These are phyloP conservation scores for Drosophila mojavensis DNA, from an alignment of 1,140 invertebrate genomes.

Conservation along the genomic window DNA sequence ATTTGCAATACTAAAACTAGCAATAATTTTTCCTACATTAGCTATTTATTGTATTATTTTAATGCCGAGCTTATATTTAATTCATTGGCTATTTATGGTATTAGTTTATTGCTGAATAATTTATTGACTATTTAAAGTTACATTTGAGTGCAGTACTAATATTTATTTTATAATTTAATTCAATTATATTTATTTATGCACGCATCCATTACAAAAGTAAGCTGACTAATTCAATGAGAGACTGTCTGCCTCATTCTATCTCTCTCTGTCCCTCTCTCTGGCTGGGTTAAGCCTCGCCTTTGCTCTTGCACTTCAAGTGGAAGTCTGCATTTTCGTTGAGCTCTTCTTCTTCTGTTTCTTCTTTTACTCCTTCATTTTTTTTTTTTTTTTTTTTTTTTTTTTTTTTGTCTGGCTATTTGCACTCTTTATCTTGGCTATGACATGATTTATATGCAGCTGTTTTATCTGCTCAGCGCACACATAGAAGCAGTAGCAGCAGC, in stretches of 20 bases:
- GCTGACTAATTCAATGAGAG: conserved; percentile 38
- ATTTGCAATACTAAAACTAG: too few species aligned
- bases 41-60: too few species aligned
- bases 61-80: too few species aligned
- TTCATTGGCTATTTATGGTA: too few species aligned
- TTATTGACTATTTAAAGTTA: too few species aligned
- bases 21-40: too few species aligned
- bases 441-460: conserved; percentile 78
- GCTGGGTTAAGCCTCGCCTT: background rate
- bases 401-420: conserved; percentile 55
- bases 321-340: conserved; percentile 18
- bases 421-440: conserved; percentile 72
- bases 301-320: conserved; percentile 19
- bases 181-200: conserved; percentile 58
- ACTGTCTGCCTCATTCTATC: conserved; percentile 15
- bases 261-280: background rate
- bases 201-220: conserved; percentile 7
- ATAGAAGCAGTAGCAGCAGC: background rate
- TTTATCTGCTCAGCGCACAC: conserved; percentile 64
- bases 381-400: background rate
- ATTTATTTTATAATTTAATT: conserved; percentile 44
- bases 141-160: background rate
- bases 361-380: too few species aligned
- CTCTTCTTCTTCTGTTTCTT: background rate
- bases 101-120: background rate